phyloP scores from a whole-genome alignment of 2,888 invertebrate genomes.

The Tetanocera ferruginea region DNA sequence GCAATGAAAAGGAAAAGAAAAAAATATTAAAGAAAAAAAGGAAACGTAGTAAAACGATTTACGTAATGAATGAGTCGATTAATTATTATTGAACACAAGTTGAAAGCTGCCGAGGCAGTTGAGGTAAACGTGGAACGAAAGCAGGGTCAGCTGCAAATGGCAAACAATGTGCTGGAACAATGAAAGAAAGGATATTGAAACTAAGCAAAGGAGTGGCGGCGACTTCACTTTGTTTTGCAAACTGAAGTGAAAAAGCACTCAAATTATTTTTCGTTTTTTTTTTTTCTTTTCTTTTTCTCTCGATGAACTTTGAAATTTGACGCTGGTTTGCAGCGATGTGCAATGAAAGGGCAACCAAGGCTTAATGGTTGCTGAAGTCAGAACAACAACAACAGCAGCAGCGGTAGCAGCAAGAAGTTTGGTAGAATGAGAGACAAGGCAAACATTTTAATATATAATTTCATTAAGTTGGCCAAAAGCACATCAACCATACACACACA shows the following conservation, averaged over 20 bases:
- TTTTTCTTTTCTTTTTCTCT: neutral
- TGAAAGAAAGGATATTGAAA: conserved; percentile 10
- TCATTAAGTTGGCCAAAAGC: neutral
- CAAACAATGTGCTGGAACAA: conserved; percentile 11
- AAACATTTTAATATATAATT: conserved; percentile 25
- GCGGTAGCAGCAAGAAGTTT: no score
- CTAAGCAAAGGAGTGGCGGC: neutral
- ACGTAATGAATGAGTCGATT: conserved; percentile 53
- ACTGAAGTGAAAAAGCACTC: neutral
- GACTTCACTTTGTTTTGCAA: neutral
- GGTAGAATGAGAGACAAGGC: neutral
- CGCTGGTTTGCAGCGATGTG: neutral
- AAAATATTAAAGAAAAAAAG: neutral
- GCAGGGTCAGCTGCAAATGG: neutral
- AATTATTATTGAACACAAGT: conserved; percentile 52
- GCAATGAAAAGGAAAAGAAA: neutral
- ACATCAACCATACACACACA: neutral
- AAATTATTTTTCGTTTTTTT: neutral
- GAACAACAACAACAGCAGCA: neutral
- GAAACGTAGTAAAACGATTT: conserved; percentile 43
- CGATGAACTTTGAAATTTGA: conserved; percentile 7
- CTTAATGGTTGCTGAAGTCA: neutral
- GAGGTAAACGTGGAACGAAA: no score
- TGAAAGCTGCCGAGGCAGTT: neutral
- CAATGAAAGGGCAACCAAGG: neutral